A percentile compares a stretch with the other conserved stretches of the same genome.
These are phyloP conservation scores for Lepidothrix coronata DNA, from an alignment of 2,113 vertebrate genomes.

Conservation along the genomic window DNA sequence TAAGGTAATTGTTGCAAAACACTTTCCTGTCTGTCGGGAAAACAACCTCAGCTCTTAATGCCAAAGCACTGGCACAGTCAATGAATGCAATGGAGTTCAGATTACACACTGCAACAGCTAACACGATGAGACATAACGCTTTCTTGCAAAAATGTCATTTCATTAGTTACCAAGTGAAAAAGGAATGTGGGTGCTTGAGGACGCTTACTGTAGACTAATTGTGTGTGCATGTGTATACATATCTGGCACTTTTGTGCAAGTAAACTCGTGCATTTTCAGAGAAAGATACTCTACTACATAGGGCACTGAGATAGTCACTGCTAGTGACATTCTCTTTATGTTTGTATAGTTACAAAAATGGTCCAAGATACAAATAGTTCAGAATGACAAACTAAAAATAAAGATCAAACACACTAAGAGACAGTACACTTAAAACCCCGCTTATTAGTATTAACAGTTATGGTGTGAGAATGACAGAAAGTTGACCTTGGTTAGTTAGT, in stretches of 20 bases:
- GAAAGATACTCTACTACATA: background rate
- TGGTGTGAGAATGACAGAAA: background rate
- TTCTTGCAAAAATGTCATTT: background rate
- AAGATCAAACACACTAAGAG: background rate
- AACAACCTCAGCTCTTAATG: background rate
- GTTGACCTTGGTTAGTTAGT: background rate
- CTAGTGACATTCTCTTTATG: background rate
- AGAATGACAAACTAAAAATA: background rate
- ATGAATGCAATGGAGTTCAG: background rate
- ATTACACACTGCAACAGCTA: background rate
- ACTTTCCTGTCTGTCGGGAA: background rate
- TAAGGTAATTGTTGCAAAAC: background rate
- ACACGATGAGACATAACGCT: background rate
- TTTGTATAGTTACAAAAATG: background rate
- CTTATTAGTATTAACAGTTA: constrained; percentile 43
- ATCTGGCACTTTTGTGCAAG: background rate
- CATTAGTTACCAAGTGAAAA: background rate
- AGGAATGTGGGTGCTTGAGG: background rate
- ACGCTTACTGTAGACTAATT: background rate
- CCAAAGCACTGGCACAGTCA: background rate
- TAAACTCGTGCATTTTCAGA: background rate
- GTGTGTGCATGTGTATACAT: background rate
- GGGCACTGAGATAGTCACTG: background rate
- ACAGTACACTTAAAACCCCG: background rate
- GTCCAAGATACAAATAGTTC: background rate